These are phyloP conservation scores for Nesogale talazaci DNA, from an alignment of 2,113 vertebrate genomes.

Conservation along the genomic window DNA sequence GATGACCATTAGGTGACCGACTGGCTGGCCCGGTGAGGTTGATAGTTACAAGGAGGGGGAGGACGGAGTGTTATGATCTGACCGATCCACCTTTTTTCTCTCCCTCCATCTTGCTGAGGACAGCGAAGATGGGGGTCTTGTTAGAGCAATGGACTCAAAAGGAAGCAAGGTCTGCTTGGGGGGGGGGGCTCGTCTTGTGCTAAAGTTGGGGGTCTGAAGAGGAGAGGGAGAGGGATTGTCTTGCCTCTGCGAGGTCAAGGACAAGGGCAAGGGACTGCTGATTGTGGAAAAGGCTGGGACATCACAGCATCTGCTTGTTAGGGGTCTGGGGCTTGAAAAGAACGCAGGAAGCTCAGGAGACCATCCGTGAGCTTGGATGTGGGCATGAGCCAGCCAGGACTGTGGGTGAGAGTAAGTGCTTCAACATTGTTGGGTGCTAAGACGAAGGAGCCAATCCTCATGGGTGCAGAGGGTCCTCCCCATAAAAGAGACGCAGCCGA, in stretches of 20 bases:
- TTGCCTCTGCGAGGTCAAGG: not conserved
- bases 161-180: not conserved
- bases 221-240: not conserved
- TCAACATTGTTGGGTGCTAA: not conserved
- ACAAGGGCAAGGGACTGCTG: not conserved
- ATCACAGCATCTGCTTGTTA: not conserved
- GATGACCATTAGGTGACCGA: fast-evolving
- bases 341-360: not conserved
- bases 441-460: not conserved
- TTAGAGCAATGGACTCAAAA: fast-evolving
- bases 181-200: not conserved
- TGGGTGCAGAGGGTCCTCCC: not conserved
- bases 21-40: fast-evolving
- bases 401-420: fast-evolving
- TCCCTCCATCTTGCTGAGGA: not conserved
- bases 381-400: not conserved
- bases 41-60: fast-evolving
- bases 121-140: not conserved
- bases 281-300: not conserved
- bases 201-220: not conserved
- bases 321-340: not conserved
- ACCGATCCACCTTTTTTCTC: not conserved
- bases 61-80: too few relatives aligned
- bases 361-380: fast-evolving
- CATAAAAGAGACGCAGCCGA: not conserved